Base-by-base conservation (phyloP, 23 tunicate species). In the Oikopleura albicans region DNA sequence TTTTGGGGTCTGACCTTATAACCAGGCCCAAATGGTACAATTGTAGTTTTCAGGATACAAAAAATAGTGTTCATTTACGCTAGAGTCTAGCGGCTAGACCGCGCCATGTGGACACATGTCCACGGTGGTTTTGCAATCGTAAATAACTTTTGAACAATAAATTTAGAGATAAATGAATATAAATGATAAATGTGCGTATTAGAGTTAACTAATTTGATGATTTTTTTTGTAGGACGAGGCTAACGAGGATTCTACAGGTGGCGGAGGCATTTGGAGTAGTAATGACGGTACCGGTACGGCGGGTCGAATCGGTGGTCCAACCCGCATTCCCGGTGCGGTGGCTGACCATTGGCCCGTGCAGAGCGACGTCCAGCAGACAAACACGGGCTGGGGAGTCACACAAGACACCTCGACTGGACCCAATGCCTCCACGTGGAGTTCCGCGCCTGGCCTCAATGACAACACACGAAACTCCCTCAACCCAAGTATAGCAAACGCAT, bases 211-310 rank as follows among this genome's bases (percentile, higher is more conserved):
- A n/a, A n/a, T n/a, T n/a, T n/a, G n/a, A n/a, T n/a, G n/a, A n/a
- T n/a, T n/a, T n/a, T n/a, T 71, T 12, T 12, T 71, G 28, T 71
- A 71, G 79, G 79, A 71, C 31, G 79, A 71, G 37, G 22, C 12
- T 49, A 71, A 71, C 37, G 79, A 71, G 35, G 79, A 71, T 4
- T 12, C 79, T 71, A 34, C 79, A 29, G 79, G 36, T 2, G 79
- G 79, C 4, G 79, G 79, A 16, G 79, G 79, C 33, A 71, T 71
- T 37, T 71, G 79, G 79, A 71, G 79, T 29, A 71, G 79, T 71
- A 71, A 71, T 71, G 79, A 71, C 37, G 79, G 79, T 2, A 71
- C 79, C 28, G 79, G 79, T 12, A 16, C 79, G 35, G 27, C 36
- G 36, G 37, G 37, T 4, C 79, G 34, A 22, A 29, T 71, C 31